Conservation (phyloP, 1,140 invertebrate genomes). For the Formica selysi region DNA sequence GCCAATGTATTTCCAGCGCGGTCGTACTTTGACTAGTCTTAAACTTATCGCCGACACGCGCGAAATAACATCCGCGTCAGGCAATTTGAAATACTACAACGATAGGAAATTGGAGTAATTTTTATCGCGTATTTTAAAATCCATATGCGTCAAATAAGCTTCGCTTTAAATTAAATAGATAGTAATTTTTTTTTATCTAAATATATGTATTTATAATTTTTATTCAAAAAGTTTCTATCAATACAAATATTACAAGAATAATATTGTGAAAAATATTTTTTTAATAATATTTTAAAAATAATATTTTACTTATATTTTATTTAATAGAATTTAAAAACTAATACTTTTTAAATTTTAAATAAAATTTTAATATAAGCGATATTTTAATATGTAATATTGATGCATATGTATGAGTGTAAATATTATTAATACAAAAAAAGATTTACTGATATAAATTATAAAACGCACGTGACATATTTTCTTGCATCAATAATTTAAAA, state of each 20-base stretch:
- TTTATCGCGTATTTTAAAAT: slow-evolving; percentile 9
- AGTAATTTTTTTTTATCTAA: background rate
- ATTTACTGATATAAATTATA: too few relatives aligned
- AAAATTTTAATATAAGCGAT: too few relatives aligned
- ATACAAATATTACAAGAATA: background rate
- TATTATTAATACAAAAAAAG: too few relatives aligned
- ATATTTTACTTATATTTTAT: background rate
- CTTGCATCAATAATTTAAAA: background rate
- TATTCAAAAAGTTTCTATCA: background rate
- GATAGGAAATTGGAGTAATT: slow-evolving; percentile 11
- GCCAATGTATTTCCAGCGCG: slow-evolving; percentile 46
- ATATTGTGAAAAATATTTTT: background rate
- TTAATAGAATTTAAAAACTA: too few relatives aligned
- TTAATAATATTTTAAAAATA: too few relatives aligned
- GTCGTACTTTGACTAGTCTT: slow-evolving; percentile 56
- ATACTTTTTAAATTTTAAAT: too few relatives aligned
- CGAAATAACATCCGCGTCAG: slow-evolving; percentile 39
- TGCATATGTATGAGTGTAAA: too few relatives aligned
- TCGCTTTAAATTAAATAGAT: background rate
- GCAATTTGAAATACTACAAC: slow-evolving; percentile 19
- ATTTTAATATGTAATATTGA: too few relatives aligned
- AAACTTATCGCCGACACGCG: slow-evolving; percentile 56
- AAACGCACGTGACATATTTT: too few relatives aligned
- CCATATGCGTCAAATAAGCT: background rate
- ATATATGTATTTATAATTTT: background rate